Conservation (phyloP, 2,797 vertebrate species). For the Sebastes dallii region DNA sequence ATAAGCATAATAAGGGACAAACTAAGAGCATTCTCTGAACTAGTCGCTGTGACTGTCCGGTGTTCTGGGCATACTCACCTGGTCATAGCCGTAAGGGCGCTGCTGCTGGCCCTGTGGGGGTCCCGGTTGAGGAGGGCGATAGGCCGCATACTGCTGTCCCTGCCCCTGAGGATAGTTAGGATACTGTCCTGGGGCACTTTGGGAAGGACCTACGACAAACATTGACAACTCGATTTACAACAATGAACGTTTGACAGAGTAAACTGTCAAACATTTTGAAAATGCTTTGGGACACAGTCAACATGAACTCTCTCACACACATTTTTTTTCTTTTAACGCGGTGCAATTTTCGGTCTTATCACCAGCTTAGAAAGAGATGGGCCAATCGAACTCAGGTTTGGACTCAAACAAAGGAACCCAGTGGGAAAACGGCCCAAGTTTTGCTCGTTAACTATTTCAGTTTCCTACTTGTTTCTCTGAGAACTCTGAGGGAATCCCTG, state of each 20-base stretch:
- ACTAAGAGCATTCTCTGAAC: slow-evolving; percentile 24
- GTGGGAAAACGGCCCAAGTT: slow-evolving; percentile 1
- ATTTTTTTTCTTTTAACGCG: neutral
- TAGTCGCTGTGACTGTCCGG: slow-evolving; percentile 23
- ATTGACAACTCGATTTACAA: neutral
- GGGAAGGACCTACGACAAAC: slow-evolving; percentile 86
- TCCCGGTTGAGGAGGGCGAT: slow-evolving; percentile 94
- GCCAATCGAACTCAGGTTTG: neutral
- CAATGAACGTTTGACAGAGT: neutral
- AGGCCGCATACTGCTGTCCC: slow-evolving; percentile 95
- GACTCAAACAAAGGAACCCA: neutral
- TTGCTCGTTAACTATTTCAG: slow-evolving; percentile 36
- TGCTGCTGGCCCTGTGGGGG: slow-evolving; percentile 96
- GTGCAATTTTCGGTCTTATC: neutral
- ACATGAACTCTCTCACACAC: neutral
- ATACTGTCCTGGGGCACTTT: slow-evolving; percentile 93
- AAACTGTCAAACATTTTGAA: neutral
- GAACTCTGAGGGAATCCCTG: slow-evolving; percentile 44
- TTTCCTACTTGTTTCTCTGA: slow-evolving; percentile 39
- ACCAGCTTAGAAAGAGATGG: neutral
- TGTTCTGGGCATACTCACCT: slow-evolving; percentile 84
- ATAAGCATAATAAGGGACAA: slow-evolving; percentile 36
- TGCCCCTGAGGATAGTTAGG: slow-evolving; percentile 97
- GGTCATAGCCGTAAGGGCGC: slow-evolving; percentile 97
- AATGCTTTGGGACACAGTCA: neutral